Conservation (phyloP, 1,140 invertebrate genomes). For the Bactericera cockerelli region DNA sequence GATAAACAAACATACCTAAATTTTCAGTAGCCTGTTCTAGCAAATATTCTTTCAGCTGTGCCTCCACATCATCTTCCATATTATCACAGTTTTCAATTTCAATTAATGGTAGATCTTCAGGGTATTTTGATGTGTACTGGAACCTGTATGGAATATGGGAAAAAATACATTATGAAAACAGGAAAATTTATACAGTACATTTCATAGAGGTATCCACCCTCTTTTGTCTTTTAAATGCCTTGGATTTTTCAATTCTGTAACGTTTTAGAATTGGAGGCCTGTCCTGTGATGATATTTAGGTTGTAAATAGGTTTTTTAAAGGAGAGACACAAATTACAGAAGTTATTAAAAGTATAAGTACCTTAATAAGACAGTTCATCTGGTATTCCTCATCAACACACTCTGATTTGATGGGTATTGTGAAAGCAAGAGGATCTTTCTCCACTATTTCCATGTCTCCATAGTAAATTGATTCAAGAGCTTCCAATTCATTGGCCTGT, state of each 20-base stretch:
- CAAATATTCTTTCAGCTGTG: conserved; percentile 50
- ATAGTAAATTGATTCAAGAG: conserved; percentile 83
- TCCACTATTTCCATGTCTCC: conserved; percentile 56
- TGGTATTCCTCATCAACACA: conserved; percentile 45
- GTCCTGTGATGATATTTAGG: too few relatives aligned
- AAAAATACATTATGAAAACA: too few relatives aligned
- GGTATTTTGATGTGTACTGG: conserved; percentile 72
- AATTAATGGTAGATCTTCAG: conserved; percentile 66
- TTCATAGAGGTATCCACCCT: too few relatives aligned
- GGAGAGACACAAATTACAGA: too few relatives aligned
- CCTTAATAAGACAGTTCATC: conserved; percentile 48
- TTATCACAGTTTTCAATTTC: conserved; percentile 65
- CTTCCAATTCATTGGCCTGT: conserved; percentile 78
- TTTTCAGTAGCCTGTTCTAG: conserved; percentile 65
- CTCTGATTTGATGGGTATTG: conserved; percentile 61
- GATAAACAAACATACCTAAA: conserved; percentile 45
- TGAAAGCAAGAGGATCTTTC: conserved; percentile 40
- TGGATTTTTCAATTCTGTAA: too few relatives aligned
- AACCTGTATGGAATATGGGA: too few relatives aligned
- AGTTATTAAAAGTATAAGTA: too few relatives aligned
- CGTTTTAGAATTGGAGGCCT: too few relatives aligned
- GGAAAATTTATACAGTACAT: too few relatives aligned
- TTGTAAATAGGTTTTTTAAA: too few relatives aligned
- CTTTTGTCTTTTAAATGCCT: too few relatives aligned
- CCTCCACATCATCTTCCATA: conserved; percentile 52